Conservation (phyloP, 2,113 vertebrate genomes). For the Muntiacus muntjak region DNA sequence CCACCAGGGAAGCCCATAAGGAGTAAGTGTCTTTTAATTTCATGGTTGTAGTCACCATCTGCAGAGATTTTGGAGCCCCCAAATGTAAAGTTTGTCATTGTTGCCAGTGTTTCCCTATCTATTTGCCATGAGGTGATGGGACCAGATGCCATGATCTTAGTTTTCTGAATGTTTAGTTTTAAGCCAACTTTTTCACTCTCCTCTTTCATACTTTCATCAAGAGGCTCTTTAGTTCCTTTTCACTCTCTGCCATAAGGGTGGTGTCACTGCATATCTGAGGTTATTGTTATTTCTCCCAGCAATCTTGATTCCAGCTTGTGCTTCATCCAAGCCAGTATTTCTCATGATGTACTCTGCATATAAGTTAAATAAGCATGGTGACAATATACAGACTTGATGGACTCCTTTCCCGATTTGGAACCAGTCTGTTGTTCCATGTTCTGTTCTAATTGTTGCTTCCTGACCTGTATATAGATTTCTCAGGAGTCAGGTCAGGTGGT, state of each 20-base stretch:
- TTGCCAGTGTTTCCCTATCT: neutral
- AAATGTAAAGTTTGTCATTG: neutral
- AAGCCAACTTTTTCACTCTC: neutral
- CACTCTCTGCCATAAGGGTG: neutral
- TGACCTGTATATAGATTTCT: neutral
- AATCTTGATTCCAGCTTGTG: neutral
- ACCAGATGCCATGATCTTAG: neutral
- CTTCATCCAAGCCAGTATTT: neutral
- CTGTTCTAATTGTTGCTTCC: neutral
- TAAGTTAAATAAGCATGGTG: neutral
- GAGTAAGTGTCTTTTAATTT: neutral
- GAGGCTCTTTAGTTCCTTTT: neutral
- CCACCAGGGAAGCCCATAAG: no score
- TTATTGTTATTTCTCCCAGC: neutral
- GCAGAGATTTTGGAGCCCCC: neutral
- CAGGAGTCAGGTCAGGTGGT: neutral
- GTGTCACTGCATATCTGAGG: neutral
- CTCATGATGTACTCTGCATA: neutral
- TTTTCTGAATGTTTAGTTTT: neutral
- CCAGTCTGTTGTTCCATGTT: neutral
- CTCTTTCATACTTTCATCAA: neutral
- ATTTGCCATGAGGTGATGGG: neutral
- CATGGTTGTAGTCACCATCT: neutral
- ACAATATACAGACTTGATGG: neutral
- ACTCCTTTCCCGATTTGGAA: neutral